Evolutionary conservation across 2,113 vertebrate genomes (phyloP).

Genomic region (Sinocyclocheilus maitianheensis): DNA sequence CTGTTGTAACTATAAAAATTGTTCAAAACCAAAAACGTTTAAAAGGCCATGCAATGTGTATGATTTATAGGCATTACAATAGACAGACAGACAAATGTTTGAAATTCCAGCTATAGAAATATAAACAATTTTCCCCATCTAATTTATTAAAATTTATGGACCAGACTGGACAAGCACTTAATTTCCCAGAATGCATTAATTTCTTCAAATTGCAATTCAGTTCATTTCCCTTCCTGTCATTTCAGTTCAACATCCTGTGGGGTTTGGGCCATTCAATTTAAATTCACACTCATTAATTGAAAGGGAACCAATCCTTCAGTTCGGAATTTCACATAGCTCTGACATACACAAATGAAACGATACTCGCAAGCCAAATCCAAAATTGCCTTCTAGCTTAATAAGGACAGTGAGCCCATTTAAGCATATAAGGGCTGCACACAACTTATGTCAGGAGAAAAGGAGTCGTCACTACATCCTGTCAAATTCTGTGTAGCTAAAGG

Average conservation of each 20-base stretch:
- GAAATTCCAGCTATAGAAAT: background rate
- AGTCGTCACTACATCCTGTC: conserved; percentile 35
- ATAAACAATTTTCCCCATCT: background rate
- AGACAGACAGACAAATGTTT: background rate
- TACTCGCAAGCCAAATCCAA: background rate
- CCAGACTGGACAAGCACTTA: too few species aligned
- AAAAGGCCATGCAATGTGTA: background rate
- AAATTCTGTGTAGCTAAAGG: conserved; percentile 46
- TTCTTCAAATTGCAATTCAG: background rate
- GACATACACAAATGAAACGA: background rate
- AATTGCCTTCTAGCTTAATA: background rate
- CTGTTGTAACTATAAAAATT: too few species aligned
- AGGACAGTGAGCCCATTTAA: background rate
- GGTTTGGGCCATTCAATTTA: background rate
- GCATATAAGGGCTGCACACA: background rate
- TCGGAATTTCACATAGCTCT: too few species aligned
- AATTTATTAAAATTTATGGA: too few species aligned
- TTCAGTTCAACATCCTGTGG: background rate
- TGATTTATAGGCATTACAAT: background rate
- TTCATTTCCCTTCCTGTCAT: background rate
- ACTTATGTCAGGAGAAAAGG: conserved; percentile 36
- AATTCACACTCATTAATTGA: background rate
- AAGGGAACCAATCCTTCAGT: too few species aligned
- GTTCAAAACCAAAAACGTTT: too few species aligned
- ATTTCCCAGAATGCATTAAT: background rate